Evolutionary conservation across 2,888 invertebrate genomes (phyloP), one percentile per base, ranked within the genome.

Genomic region (Hylaea fasciaria): DNA sequence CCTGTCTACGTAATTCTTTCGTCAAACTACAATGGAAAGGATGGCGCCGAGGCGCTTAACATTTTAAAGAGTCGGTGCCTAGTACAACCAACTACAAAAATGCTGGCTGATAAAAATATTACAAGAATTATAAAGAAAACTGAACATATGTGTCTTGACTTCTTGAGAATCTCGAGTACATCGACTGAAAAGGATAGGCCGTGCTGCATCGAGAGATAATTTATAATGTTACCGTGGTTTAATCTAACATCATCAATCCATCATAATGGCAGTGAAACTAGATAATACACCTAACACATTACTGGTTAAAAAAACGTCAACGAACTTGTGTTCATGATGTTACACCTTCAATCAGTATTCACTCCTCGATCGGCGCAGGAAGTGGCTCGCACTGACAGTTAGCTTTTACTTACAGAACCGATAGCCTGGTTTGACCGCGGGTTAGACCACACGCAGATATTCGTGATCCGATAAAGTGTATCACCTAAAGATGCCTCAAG

Each of bases 321-420:
- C 3, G 37, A 37, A 37, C 64, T 77, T 73, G 37, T 64, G 67
- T 64, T 37, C 51, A 51, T 66, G 73, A 74, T 40, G 28, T 16
- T 76, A 69, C 71, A 0, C 22, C n/a, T 46, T 46, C 43, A 46
- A 74, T 82, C 70, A 74, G 67, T 81, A 82, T 82, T 73, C 82
- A 50, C 57, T 40, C 13, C 62, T 64, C 66, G 76, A 62, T 13
- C 53, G 48, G 13, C 62, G 43, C 56, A 79, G 83, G 83, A 82
- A 81, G 76, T 76, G 65, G 70, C 76, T 69, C 72, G 67, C 64
- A 55, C 66, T 43, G 74, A 82, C 83, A 82, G 82, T 82, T 82
- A 82, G 76, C 68, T 80, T 77, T 77, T 75, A 77, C 78, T 76
- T 76, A 74, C 66, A 60, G 70, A 74, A 69, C 67, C 71, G 73